phyloP scores from a whole-genome alignment of 2,888 invertebrate species.

The Apamea epomidion region DNA sequence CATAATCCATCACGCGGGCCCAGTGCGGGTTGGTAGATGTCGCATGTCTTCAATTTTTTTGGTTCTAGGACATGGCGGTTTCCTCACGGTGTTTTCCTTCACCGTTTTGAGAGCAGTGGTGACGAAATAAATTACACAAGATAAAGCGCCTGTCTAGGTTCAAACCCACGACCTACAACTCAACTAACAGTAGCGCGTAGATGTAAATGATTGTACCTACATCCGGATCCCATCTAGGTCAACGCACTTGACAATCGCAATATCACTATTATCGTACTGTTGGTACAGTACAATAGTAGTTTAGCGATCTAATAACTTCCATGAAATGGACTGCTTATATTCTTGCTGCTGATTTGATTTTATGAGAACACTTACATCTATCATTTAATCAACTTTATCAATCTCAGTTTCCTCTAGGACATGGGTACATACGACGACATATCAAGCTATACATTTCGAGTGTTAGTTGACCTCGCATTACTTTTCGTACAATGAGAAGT shows the following conservation, averaged over 20 bases:
- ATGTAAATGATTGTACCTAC: neutral
- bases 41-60: too few species aligned
- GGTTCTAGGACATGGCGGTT: too few species aligned
- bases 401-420: neutral
- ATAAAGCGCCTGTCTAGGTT: too few species aligned
- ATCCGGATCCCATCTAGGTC: slow-evolving; percentile 24
- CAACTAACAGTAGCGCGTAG: neutral
- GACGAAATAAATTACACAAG: too few species aligned
- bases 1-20: too few species aligned
- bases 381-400: neutral
- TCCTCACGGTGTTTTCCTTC: too few species aligned
- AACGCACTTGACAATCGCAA: slow-evolving; percentile 6
- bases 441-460: too few species aligned
- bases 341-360: slow-evolving; percentile 13
- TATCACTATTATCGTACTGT: slow-evolving; percentile 1
- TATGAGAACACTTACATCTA: slow-evolving; percentile 29
- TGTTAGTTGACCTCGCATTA: too few species aligned
- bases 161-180: too few species aligned
- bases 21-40: too few species aligned
- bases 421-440: neutral
- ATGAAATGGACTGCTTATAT: neutral
- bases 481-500: too few species aligned
- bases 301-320: neutral
- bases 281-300: neutral
- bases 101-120: too few species aligned